A percentile compares a stretch with the other conserved stretches of the same genome.
phyloP scores from a whole-genome alignment of 2,888 invertebrate species.

The Ectropis crepuscularia region DNA sequence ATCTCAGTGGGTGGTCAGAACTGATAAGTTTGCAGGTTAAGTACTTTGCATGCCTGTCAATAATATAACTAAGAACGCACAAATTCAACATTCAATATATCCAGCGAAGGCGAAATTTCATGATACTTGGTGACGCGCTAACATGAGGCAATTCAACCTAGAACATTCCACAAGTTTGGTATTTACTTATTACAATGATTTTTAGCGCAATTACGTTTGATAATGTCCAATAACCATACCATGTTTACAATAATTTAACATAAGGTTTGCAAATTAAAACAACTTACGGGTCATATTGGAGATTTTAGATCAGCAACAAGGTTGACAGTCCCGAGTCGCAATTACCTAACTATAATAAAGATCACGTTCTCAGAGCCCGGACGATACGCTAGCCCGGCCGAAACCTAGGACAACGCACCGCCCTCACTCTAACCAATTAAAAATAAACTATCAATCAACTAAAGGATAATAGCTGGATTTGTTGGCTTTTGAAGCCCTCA shows the following conservation, averaged over 20 bases:
- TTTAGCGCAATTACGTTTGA: neutral
- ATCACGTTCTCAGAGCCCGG: slow-evolving; percentile 60
- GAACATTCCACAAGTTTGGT: slow-evolving; percentile 53
- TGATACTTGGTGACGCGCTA: slow-evolving; percentile 9
- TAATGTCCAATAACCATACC: neutral
- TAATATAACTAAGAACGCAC: neutral
- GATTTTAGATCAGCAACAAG: slow-evolving; percentile 54
- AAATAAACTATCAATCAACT: slow-evolving; percentile 70
- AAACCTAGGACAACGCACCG: slow-evolving; percentile 85
- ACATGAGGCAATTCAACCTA: slow-evolving; percentile 44
- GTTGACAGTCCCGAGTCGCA: slow-evolving; percentile 51
- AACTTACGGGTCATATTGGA: slow-evolving; percentile 81
- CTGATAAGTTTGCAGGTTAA: slow-evolving; percentile 9
- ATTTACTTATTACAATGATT: neutral
- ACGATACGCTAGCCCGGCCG: slow-evolving; percentile 84
- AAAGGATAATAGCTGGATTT: slow-evolving; percentile 62
- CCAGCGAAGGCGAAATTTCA: neutral
- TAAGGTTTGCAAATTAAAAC: neutral
- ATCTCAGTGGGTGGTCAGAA: slow-evolving; percentile 3
- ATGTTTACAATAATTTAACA: neutral
- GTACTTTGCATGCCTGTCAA: neutral
- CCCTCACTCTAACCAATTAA: slow-evolving; percentile 70
- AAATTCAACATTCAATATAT: neutral
- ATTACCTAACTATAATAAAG: slow-evolving; percentile 45
- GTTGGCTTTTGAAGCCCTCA: slow-evolving; percentile 44